These are phyloP conservation scores for Leptestheria dahalacensis DNA, from an alignment of 1,140 invertebrate species.

Conservation along the genomic window DNA sequence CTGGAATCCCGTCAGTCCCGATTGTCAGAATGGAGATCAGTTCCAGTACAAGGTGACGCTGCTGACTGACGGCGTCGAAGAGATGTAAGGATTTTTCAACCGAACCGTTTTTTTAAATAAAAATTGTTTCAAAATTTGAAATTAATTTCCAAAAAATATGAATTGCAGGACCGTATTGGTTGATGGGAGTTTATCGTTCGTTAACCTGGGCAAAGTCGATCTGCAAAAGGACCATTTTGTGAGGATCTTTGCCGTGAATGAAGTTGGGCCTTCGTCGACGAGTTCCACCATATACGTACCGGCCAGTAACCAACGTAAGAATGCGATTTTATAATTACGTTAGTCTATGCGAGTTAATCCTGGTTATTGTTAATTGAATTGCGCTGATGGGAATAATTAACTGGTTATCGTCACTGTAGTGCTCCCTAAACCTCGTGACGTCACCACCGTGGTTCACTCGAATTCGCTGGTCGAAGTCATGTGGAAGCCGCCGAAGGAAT, in stretches of 20 bases:
- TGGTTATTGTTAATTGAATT: too few relatives aligned
- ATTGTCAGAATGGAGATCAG: neutral
- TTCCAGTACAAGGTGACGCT: neutral
- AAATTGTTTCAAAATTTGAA: too few relatives aligned
- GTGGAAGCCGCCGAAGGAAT: slow-evolving; percentile 39
- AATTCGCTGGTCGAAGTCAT: slow-evolving; percentile 49
- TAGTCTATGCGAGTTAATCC: too few relatives aligned
- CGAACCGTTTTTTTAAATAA: too few relatives aligned
- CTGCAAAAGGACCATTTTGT: neutral
- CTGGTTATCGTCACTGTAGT: too few relatives aligned
- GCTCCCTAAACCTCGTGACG: slow-evolving; percentile 37
- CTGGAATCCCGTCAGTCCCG: neutral
- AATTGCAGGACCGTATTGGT: too few relatives aligned
- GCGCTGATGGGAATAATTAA: too few relatives aligned
- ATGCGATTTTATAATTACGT: too few relatives aligned
- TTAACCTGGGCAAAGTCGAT: neutral
- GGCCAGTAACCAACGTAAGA: neutral
- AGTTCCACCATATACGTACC: neutral
- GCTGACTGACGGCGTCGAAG: neutral
- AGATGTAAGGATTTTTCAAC: too few relatives aligned
- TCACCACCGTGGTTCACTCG: slow-evolving; percentile 50
- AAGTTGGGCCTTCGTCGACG: neutral
- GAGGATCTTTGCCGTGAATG: neutral
- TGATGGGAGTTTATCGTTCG: too few relatives aligned
- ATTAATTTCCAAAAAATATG: too few relatives aligned